Percentiles rank a stretch among this genome's conserved stretches.
Conservation (phyloP, 1,140 invertebrate species). For the Drosophila truncata region DNA sequence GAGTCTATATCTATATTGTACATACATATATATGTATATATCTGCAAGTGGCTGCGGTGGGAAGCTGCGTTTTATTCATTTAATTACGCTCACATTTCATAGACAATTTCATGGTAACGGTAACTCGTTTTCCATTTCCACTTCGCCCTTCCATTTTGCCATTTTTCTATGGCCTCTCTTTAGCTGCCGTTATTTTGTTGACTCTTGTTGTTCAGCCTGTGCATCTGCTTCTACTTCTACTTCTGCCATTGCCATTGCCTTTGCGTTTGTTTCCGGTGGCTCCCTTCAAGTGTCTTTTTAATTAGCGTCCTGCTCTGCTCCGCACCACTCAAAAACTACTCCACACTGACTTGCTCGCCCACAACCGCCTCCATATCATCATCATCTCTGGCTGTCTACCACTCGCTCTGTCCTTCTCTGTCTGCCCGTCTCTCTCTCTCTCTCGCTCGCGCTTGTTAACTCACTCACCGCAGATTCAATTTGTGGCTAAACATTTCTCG, state of each 20-base stretch:
- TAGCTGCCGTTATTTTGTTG: constrained; percentile 14
- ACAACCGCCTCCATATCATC: background rate
- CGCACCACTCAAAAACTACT: constrained; percentile 67
- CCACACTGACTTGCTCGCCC: background rate
- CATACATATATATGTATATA: background rate
- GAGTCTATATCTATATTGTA: constrained; percentile 11
- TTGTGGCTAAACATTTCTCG: constrained; percentile 79
- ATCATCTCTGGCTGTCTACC: constrained; percentile 9
- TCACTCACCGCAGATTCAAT: constrained; percentile 74
- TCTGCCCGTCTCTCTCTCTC: background rate
- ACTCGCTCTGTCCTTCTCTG: background rate
- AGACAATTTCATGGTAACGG: constrained; percentile 77
- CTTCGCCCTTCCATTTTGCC: constrained; percentile 16
- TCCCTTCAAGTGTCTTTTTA: constrained; percentile 75
- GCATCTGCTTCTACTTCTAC: background rate
- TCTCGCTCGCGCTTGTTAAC: constrained; percentile 57
- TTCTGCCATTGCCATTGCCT: constrained; percentile 1
- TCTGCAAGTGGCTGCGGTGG: constrained; percentile 22
- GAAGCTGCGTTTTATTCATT: constrained; percentile 73
- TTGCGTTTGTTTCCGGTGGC: constrained; percentile 35
- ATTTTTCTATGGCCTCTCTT: constrained; percentile 15
- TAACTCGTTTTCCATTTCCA: constrained; percentile 38
- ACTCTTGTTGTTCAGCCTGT: background rate
- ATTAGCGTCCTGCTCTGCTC: constrained; percentile 76
- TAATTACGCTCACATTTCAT: constrained; percentile 82